Evolutionary conservation across 2,888 invertebrate genomes (phyloP), one percentile per base, ranked within the genome.

Genomic region (Cinara cedri): DNA sequence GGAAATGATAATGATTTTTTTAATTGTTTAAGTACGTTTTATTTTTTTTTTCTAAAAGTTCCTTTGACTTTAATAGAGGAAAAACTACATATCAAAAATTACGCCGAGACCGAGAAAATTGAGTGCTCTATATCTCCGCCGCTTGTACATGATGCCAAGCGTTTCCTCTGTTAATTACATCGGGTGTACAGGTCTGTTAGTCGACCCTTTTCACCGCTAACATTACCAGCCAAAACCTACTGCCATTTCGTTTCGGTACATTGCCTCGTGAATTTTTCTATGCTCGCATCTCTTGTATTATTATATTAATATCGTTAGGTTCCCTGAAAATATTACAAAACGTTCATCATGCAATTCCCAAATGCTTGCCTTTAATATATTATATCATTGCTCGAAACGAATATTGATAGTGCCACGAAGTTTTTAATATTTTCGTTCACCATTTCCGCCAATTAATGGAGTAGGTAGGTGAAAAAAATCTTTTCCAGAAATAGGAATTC

Each of bases 11-110:
- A n/a, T n/a, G n/a, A n/a, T n/a, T n/a, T n/a, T n/a, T n/a, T 44
- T 6, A 34, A 34, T 34, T 34, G 3, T 34, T 34, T 34, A 34
- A 34, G 6, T 34, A 34, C 34, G 34, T 34, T 34, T 34, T 34
- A 3, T 34, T 4, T 34, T 34, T 34, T 6, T 34, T 34, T 34
- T 34, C 34, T 34, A 34, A 34, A 34, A 4, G 6, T 4, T 34
- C 34, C 34, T 6, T 4, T 4, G 8, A 3, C 4, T 0, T 14
- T 24, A 16, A 66, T 49, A 49, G 11, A 26, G 11, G 34, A 6
- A 51, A n/a, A 68, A 26, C 49, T 51, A 34, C 34, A 49, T 68
- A 51, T 51, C 16, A 44, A 71, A 55, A 55, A 71, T 55, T 55
- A 71, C 55, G 21, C 21, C n/a, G 55, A 21, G 16, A 55, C 42